Conservation (phyloP, 1,140 invertebrate genomes). For the Pomacea maculata region DNA sequence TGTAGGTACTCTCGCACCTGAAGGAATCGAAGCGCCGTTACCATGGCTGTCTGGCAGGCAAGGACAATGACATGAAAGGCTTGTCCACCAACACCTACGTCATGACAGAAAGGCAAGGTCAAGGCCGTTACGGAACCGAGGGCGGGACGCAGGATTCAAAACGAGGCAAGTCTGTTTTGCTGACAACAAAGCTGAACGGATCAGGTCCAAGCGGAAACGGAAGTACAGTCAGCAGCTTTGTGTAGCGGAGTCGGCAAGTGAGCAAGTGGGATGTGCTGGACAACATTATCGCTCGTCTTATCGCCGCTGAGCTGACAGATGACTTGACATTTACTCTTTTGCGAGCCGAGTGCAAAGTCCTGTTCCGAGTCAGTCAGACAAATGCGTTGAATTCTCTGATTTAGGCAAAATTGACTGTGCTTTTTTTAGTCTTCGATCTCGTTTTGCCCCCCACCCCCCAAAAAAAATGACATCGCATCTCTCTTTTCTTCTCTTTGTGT, state of each 20-base stretch:
- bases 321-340: too few species aligned
- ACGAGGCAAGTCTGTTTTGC: slow-evolving; percentile 7
- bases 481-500: too few species aligned
- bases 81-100: slow-evolving; percentile 21
- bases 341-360: too few species aligned
- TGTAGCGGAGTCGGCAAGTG: not conserved
- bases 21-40: not conserved
- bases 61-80: not conserved
- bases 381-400: too few species aligned
- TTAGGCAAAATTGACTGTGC: too few species aligned
- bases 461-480: too few species aligned
- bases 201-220: not conserved
- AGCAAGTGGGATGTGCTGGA: too few species aligned
- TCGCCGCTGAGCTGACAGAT: too few species aligned
- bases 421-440: too few species aligned
- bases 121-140: slow-evolving; percentile 10
- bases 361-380: too few species aligned
- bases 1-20: slow-evolving; percentile 13
- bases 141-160: slow-evolving; percentile 8
- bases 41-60: not conserved
- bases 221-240: not conserved
- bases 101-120: slow-evolving; percentile 10
- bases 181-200: slow-evolving; percentile 10
- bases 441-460: too few species aligned
- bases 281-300: too few species aligned